Percentiles rank a stretch among this genome's conserved stretches.
Evolutionary conservation across 2,797 vertebrate genomes (phyloP).

Genomic region (Brachyrhaphis roseni): DNA sequence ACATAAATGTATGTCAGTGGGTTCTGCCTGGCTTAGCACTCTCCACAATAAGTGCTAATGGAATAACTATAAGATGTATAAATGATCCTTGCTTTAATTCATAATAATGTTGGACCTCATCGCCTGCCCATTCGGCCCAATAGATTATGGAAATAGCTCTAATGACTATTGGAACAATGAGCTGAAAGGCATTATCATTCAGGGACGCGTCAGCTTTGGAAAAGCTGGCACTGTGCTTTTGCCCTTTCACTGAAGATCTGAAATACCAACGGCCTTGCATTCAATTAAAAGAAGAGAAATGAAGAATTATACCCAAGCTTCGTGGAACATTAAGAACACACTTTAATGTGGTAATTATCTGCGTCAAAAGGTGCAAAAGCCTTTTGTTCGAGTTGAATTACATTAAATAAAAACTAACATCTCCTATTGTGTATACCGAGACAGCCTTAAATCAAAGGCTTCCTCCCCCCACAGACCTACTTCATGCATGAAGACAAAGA

Average conservation of each 20-base stretch:
- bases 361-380: constrained; percentile 15
- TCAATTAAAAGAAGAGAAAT: constrained; percentile 49
- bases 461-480: background rate
- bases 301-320: constrained; percentile 21
- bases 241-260: constrained; percentile 48
- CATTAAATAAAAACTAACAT: constrained; percentile 24
- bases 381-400: constrained; percentile 11
- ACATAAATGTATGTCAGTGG: constrained; percentile 65
- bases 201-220: constrained; percentile 48
- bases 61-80: constrained; percentile 69
- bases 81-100: constrained; percentile 71
- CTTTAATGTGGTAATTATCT: constrained; percentile 41
- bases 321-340: constrained; percentile 22
- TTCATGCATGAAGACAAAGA: constrained; percentile 35
- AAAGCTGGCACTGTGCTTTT: constrained; percentile 40
- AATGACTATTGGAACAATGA: constrained; percentile 75
- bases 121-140: constrained; percentile 66
- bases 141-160: constrained; percentile 73
- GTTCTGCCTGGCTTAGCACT: constrained; percentile 58
- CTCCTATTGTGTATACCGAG: background rate
- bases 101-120: constrained; percentile 69
- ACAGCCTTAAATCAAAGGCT: background rate
- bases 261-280: constrained; percentile 46
- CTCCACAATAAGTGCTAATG: constrained; percentile 63
- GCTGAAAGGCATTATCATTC: constrained; percentile 72